phyloP scores from a whole-genome alignment of 2,113 vertebrate genomes.

The Nettapus auritus region DNA sequence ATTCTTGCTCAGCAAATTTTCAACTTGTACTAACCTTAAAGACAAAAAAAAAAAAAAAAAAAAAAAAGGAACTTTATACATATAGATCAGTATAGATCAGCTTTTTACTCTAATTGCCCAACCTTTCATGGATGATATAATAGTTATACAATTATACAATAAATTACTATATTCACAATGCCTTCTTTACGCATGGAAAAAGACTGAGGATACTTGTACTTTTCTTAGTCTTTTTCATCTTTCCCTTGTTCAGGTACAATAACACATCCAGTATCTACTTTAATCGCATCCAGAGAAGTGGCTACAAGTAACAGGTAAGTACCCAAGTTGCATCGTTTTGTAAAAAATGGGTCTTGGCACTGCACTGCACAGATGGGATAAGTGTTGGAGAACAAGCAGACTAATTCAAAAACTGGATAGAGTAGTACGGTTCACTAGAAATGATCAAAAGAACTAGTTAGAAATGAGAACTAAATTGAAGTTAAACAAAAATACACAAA shows the following conservation, averaged over 20 bases:
- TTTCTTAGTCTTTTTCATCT: neutral
- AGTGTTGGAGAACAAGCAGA: neutral
- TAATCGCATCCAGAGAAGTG: neutral
- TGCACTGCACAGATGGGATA: neutral
- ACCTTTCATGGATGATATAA: neutral
- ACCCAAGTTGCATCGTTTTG: neutral
- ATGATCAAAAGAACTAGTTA: neutral
- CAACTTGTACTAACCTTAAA: conserved; percentile 20
- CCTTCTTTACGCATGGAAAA: neutral
- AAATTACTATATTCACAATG: neutral
- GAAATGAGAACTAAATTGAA: neutral
- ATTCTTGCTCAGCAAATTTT: conserved; percentile 67
- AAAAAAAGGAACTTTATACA: neutral
- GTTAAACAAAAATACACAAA: neutral
- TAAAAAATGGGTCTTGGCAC: neutral
- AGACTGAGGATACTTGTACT: neutral
- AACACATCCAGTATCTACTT: neutral
- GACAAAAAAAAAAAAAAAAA: neutral
- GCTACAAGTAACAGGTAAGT: neutral
- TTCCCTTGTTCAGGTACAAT: neutral
- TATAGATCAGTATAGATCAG: neutral
- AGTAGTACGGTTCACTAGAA: neutral
- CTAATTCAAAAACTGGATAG: neutral
- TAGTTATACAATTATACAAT: neutral
- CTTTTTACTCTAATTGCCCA: neutral